These are phyloP conservation scores for Ovis canadensis DNA, from an alignment of 2,113 vertebrate genomes.

Conservation along the genomic window DNA sequence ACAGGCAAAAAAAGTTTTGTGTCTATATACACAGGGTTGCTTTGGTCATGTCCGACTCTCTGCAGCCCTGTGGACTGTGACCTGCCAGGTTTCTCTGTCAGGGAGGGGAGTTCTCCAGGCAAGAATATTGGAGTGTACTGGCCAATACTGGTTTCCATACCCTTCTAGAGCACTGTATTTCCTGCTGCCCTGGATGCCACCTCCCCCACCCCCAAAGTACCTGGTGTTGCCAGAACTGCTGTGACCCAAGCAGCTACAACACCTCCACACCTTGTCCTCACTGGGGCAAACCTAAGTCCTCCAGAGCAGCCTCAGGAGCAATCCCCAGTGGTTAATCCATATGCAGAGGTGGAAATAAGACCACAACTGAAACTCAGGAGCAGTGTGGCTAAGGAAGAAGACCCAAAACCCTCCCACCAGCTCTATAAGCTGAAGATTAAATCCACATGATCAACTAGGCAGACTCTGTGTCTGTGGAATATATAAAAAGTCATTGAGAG, in stretches of 20 bases:
- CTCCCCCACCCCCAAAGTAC: background rate
- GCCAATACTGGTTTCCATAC: background rate
- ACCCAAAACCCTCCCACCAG: background rate
- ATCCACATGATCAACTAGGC: background rate
- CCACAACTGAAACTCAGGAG: background rate
- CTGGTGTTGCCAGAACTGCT: background rate
- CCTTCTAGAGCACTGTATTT: background rate
- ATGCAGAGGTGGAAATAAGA: background rate
- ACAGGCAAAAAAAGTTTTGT: background rate
- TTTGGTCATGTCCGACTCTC: background rate
- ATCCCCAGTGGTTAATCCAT: background rate
- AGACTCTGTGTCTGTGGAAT: background rate
- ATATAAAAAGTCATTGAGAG: background rate
- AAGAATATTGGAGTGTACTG: background rate
- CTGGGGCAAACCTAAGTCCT: background rate
- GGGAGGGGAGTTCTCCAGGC: background rate
- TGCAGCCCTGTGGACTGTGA: background rate
- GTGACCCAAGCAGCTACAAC: background rate
- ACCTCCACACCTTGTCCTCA: background rate
- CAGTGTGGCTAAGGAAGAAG: background rate
- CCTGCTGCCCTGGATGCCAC: background rate
- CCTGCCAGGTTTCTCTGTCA: background rate
- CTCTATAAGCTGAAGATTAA: background rate
- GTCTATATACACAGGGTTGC: background rate
- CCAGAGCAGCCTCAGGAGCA: background rate